Percentiles rank a stretch among this genome's conserved stretches.
phyloP scores from a whole-genome alignment of 2,797 vertebrate genomes.

The Leucoraja ocellata region DNA sequence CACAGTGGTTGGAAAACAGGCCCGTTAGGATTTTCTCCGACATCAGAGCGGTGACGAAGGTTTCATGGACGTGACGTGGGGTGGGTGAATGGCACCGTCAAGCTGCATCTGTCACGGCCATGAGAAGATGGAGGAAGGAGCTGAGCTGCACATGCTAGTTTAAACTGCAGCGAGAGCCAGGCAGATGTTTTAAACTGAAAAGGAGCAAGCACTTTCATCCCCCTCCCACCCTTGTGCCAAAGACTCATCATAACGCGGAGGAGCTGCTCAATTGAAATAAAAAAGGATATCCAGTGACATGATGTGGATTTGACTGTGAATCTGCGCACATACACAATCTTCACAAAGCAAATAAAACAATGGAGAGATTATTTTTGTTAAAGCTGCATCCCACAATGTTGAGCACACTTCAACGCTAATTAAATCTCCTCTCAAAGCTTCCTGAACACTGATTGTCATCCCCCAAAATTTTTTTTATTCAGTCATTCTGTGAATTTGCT shows the following conservation, averaged over 20 bases:
- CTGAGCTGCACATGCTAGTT: too few relatives aligned
- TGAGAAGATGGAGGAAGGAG: too few relatives aligned
- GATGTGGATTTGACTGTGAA: background rate
- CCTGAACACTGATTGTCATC: background rate
- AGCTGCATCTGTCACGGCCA: background rate
- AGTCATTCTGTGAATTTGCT: background rate
- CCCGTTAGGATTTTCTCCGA: slow-evolving; percentile 10
- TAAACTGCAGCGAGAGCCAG: background rate
- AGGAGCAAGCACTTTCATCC: background rate
- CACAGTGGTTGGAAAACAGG: background rate
- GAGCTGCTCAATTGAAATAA: background rate
- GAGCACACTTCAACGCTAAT: background rate
- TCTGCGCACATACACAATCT: background rate
- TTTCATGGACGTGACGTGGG: background rate
- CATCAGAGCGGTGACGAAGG: background rate
- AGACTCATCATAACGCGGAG: background rate
- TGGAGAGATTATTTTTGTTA: background rate
- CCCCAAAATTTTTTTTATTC: background rate
- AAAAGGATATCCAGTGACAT: background rate
- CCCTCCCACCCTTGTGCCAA: background rate
- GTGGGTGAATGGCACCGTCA: background rate
- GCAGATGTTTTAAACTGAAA: background rate
- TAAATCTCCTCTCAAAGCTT: background rate
- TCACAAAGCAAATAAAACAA: background rate
- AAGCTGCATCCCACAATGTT: background rate